These are phyloP conservation scores for Heteractis magnifica DNA, from an alignment of 92 coral and sea anemone species.

Conservation along the genomic window DNA sequence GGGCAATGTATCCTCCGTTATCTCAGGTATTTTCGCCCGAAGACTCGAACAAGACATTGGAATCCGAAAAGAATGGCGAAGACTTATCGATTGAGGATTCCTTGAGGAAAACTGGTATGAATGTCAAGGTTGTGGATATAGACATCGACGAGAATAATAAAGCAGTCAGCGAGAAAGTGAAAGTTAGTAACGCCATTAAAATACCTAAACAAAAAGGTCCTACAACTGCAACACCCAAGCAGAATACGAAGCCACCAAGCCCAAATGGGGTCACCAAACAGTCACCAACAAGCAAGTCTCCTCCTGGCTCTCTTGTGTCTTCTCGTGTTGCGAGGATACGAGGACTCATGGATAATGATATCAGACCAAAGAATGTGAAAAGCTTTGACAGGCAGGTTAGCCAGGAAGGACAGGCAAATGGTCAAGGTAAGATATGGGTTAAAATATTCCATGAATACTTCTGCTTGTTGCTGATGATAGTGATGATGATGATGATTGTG, in stretches of 20 bases:
- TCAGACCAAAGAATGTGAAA: constrained; percentile 30
- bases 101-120: constrained; percentile 47
- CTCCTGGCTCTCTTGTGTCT: constrained; percentile 57
- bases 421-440: not conserved
- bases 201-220: not conserved
- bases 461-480: not conserved
- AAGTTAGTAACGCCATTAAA: not conserved
- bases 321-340: constrained; percentile 68
- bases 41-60: constrained; percentile 30
- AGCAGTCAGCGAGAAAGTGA: constrained; percentile 17
- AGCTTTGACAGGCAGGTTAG: not conserved
- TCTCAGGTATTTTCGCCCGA: constrained; percentile 78
- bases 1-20: constrained; percentile 98
- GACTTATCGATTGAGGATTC: constrained; percentile 22
- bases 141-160: constrained; percentile 52
- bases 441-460: no score
- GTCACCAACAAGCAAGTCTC: constrained; percentile 11
- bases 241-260: not conserved
- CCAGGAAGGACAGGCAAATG: not conserved
- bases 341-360: constrained; percentile 62
- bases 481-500: not conserved
- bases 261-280: constrained; percentile 11
- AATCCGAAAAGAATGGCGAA: constrained; percentile 6
- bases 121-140: constrained; percentile 76
- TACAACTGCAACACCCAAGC: not conserved